phyloP scores from a whole-genome alignment of 2,113 vertebrate species.

The Podarcis muralis region DNA sequence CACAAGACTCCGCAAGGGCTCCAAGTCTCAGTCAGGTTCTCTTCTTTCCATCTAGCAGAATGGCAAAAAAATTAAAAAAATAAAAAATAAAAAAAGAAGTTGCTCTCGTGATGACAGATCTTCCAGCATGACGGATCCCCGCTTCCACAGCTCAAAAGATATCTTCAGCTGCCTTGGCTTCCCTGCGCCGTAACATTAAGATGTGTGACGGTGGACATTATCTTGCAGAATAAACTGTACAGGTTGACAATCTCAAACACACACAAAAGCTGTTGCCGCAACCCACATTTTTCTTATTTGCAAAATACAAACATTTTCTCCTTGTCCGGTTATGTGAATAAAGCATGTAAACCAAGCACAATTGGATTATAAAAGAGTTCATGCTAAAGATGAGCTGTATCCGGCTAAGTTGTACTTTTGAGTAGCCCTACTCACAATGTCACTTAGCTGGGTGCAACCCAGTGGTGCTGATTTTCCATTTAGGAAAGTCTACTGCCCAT shows the following conservation, averaged over 20 bases:
- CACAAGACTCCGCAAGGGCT: constrained; percentile 69
- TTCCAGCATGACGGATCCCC: constrained; percentile 73
- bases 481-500: constrained; percentile 47
- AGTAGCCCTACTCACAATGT: too few species aligned
- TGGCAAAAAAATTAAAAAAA: constrained; percentile 59
- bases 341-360: constrained; percentile 49
- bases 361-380: constrained; percentile 50
- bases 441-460: too few species aligned
- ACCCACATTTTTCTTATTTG: constrained; percentile 65
- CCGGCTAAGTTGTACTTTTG: too few species aligned
- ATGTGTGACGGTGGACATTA: constrained; percentile 68
- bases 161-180: constrained; percentile 75
- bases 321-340: constrained; percentile 49
- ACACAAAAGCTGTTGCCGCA: constrained; percentile 46
- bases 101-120: constrained; percentile 76
- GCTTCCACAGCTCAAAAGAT: constrained; percentile 75
- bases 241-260: constrained; percentile 71
- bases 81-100: constrained; percentile 67
- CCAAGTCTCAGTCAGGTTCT: constrained; percentile 66
- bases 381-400: not conserved
- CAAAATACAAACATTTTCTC: constrained; percentile 64
- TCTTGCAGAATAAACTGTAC: constrained; percentile 65
- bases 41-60: constrained; percentile 76
- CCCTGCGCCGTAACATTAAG: constrained; percentile 67
- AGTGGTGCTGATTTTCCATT: constrained; percentile 45